These are phyloP conservation scores for Atethmia centrago DNA, from an alignment of 2,888 invertebrate species.

Conservation along the genomic window DNA sequence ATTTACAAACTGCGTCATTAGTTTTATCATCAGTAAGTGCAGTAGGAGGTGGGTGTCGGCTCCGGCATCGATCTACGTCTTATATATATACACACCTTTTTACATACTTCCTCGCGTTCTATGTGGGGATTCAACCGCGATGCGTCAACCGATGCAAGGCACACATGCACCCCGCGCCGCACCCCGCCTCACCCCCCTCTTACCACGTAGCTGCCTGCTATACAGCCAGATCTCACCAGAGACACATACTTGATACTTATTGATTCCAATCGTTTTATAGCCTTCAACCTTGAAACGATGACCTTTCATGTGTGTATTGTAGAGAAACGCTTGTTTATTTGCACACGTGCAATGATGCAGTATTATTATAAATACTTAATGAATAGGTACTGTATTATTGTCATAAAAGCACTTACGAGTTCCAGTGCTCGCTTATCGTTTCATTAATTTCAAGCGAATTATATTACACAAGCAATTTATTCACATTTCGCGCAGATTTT, in stretches of 20 bases:
- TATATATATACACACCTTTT: constrained; percentile 81
- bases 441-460: constrained; percentile 18
- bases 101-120: constrained; percentile 87
- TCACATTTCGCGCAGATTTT: not conserved
- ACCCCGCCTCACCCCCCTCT: constrained; percentile 64
- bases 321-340: constrained; percentile 65
- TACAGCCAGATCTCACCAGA: constrained; percentile 71
- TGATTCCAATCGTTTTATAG: constrained; percentile 75
- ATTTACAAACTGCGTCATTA: constrained; percentile 53
- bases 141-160: constrained; percentile 88
- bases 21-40: constrained; percentile 55
- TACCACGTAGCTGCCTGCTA: constrained; percentile 63
- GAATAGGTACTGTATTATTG: constrained; percentile 27
- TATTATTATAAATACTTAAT: constrained; percentile 29
- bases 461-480: constrained; percentile 13
- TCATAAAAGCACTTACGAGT: constrained; percentile 24
- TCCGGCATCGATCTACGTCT: constrained; percentile 87
- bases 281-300: constrained; percentile 78
- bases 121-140: constrained; percentile 89
- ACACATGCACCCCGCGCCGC: constrained; percentile 83
- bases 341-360: constrained; percentile 47
- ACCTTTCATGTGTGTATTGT: constrained; percentile 69
- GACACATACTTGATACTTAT: constrained; percentile 70
- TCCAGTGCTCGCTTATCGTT: constrained; percentile 16
- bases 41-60: constrained; percentile 79